Evolutionary conservation across 2,888 invertebrate genomes (phyloP).

Genomic region (Tetragonisca angustula): DNA sequence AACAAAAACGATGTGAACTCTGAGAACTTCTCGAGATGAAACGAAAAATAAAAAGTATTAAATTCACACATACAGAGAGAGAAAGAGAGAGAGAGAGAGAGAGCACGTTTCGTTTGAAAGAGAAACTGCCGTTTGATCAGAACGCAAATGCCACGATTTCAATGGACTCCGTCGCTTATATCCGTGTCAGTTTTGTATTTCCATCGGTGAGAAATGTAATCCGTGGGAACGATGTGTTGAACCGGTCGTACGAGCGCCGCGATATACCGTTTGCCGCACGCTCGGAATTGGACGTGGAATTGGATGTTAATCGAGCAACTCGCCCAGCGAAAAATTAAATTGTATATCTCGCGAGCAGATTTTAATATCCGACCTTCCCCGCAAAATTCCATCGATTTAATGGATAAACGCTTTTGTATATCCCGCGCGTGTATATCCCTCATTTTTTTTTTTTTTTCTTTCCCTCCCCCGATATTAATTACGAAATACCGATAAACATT

Average conservation of each 20-base stretch:
- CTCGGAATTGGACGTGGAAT: background rate
- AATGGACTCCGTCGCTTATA: slow-evolving; percentile 5
- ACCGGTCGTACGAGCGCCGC: background rate
- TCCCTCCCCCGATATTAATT: slow-evolving; percentile 23
- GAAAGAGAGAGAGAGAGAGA: no score
- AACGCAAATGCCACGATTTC: slow-evolving; percentile 1
- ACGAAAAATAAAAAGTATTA: background rate
- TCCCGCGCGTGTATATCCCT: background rate
- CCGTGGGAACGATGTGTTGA: slow-evolving; percentile 4
- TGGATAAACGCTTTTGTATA: slow-evolving; percentile 16
- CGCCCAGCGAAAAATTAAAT: slow-evolving; percentile 36
- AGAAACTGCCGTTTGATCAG: slow-evolving; percentile 8
- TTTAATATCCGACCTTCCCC: slow-evolving; percentile 32
- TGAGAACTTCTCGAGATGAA: background rate
- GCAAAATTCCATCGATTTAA: slow-evolving; percentile 37
- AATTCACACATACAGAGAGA: background rate
- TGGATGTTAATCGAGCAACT: slow-evolving; percentile 36
- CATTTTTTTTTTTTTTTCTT: background rate
- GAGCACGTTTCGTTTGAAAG: slow-evolving; percentile 1
- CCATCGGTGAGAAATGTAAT: slow-evolving; percentile 14
- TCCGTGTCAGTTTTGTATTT: slow-evolving; percentile 14
- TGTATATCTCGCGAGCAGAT: slow-evolving; percentile 27
- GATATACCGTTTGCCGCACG: background rate
- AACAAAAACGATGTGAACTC: background rate
- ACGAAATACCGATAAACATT: slow-evolving; percentile 48